Evolutionary conservation across 2,113 vertebrate genomes (phyloP).

Genomic region (Cricetomys ansorgei): DNA sequence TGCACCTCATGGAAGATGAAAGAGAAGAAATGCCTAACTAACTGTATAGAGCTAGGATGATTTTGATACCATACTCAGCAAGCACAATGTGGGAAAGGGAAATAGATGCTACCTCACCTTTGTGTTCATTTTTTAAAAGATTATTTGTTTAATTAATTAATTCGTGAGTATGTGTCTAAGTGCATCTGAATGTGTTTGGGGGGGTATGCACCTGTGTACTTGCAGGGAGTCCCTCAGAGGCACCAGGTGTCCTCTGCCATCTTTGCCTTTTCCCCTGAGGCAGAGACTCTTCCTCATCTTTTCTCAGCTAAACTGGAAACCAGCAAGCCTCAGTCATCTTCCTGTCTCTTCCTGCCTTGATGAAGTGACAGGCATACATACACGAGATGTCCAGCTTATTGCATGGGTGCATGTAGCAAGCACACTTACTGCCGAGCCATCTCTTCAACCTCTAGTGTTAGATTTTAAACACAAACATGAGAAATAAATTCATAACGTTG

Average conservation of each 20-base stretch:
- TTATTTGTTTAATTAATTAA: not conserved
- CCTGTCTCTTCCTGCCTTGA: not conserved
- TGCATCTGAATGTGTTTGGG: not conserved
- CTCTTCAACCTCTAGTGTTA: not conserved
- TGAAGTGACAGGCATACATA: not conserved
- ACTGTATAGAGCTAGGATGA: not conserved
- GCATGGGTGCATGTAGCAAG: not conserved
- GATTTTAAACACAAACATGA: not conserved
- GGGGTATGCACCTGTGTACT: not conserved
- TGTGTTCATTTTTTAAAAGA: not conserved
- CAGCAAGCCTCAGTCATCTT: not conserved
- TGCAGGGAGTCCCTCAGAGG: not conserved
- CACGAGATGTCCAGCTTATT: too few relatives aligned
- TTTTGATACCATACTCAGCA: not conserved
- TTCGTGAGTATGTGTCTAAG: not conserved
- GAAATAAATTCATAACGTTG: not conserved
- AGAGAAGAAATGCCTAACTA: not conserved
- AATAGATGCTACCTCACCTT: not conserved
- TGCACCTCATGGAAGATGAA: not conserved
- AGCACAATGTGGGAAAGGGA: not conserved
- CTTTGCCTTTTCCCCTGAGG: not conserved
- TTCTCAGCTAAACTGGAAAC: not conserved
- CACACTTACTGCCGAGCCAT: not conserved
- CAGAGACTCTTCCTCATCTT: not conserved
- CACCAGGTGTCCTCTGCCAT: not conserved